Evolutionary conservation across 2,888 invertebrate species (phyloP).

Genomic region (Sussaba pulchella): DNA sequence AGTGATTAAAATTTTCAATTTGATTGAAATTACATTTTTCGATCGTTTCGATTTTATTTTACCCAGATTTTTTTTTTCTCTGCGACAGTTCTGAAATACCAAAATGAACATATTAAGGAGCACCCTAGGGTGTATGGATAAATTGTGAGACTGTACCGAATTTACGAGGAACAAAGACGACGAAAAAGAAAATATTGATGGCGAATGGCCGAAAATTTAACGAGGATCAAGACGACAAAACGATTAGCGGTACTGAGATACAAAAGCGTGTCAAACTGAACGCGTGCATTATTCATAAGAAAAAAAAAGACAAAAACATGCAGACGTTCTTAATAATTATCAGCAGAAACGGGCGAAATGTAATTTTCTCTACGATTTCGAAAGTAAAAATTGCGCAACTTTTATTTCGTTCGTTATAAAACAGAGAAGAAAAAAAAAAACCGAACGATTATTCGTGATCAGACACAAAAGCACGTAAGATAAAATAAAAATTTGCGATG

Average conservation of each 20-base stretch:
- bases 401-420: neutral
- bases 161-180: neutral
- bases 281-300: slow-evolving; percentile 37
- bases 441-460: neutral
- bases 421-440: no score
- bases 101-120: no score
- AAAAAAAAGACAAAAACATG: slow-evolving; percentile 47
- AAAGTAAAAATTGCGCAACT: neutral
- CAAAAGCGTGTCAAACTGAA: slow-evolving; percentile 41
- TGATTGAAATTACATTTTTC: no score
- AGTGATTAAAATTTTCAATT: no score
- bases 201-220: slow-evolving; percentile 8
- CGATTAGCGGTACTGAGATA: slow-evolving; percentile 34
- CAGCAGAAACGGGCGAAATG: slow-evolving; percentile 40
- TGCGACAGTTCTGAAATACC: no score
- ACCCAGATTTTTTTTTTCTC: no score
- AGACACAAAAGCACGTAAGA: no score
- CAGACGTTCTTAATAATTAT: slow-evolving; percentile 52
- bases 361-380: slow-evolving; percentile 37
- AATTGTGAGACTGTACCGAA: no score
- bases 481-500: no score
- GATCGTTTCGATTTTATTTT: no score
- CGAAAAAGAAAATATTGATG: neutral
- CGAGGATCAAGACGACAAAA: slow-evolving; percentile 25
- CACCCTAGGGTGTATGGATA: no score